Conservation (phyloP, 2,113 vertebrate species). For the Protobothrops flavoviridis region DNA sequence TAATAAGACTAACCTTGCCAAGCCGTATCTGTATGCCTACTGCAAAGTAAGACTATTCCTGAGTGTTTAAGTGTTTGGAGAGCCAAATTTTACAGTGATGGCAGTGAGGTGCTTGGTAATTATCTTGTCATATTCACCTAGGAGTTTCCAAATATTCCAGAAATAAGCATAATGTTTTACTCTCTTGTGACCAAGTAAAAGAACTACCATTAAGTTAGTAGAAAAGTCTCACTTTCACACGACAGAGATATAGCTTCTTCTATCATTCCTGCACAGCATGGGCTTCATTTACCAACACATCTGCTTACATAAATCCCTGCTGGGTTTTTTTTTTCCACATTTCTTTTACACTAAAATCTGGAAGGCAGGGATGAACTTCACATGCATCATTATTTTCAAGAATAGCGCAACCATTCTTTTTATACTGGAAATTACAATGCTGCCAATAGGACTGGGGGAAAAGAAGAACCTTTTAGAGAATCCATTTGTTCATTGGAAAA, state of each 20-base stretch:
- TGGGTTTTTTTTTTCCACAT: constrained; percentile 19
- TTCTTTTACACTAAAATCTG: constrained; percentile 36
- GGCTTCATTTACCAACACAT: neutral
- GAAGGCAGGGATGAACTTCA: constrained; percentile 36
- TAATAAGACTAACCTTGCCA: neutral
- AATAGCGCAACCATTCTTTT: constrained; percentile 28
- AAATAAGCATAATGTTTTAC: neutral
- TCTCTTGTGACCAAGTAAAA: neutral
- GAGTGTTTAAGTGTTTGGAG: neutral
- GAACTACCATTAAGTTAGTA: neutral
- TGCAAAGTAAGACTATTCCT: neutral
- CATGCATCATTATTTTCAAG: constrained; percentile 4
- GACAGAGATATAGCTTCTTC: neutral
- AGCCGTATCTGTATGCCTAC: neutral
- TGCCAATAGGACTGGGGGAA: neutral
- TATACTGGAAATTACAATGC: neutral
- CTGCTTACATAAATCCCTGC: neutral
- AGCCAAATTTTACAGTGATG: neutral
- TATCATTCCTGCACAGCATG: neutral
- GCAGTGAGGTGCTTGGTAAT: neutral
- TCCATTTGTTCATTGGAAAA: neutral
- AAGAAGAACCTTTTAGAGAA: neutral
- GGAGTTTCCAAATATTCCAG: neutral
- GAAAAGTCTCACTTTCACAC: neutral
- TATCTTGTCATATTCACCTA: neutral